phyloP scores from a whole-genome alignment of 2,888 invertebrate genomes.

The Himalopsyche tibetana region DNA sequence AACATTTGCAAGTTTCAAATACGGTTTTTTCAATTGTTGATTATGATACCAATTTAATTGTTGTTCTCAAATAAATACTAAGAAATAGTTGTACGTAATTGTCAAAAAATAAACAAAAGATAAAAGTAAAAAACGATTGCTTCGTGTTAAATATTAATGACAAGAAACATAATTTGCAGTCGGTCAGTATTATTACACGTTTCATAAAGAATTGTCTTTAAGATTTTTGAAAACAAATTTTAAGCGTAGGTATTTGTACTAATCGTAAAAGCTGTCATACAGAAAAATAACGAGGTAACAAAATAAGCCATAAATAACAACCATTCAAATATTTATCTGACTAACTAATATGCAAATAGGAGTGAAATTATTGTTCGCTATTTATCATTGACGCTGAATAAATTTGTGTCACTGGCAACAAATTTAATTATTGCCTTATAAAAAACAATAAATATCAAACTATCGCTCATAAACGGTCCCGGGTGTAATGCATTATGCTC shows the following conservation, averaged over 20 bases:
- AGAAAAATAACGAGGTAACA: slow-evolving; percentile 45
- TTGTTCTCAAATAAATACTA: no score
- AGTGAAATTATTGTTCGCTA: slow-evolving; percentile 45
- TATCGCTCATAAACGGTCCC: slow-evolving; percentile 32
- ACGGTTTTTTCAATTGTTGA: no score
- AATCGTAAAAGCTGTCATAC: slow-evolving; percentile 39
- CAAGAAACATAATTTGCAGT: no score
- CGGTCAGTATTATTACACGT: no score
- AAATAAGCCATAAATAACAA: slow-evolving; percentile 44
- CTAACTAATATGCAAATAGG: slow-evolving; percentile 43
- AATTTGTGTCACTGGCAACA: slow-evolving; percentile 42
- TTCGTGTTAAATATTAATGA: no score
- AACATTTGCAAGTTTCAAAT: no score
- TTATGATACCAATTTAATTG: no score
- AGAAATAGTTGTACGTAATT: no score
- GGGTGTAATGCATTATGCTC: slow-evolving; percentile 40
- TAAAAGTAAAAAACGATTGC: no score
- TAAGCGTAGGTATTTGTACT: neutral
- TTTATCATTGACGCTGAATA: slow-evolving; percentile 44
- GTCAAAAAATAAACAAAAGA: no score
- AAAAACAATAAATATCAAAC: slow-evolving; percentile 38
- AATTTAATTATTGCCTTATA: slow-evolving; percentile 38
- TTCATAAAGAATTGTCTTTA: no score
- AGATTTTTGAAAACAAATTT: no score
- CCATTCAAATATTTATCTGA: slow-evolving; percentile 31